Base-by-base conservation (phyloP, 2,113 vertebrate genomes). In the Zosterops borbonicus region DNA sequence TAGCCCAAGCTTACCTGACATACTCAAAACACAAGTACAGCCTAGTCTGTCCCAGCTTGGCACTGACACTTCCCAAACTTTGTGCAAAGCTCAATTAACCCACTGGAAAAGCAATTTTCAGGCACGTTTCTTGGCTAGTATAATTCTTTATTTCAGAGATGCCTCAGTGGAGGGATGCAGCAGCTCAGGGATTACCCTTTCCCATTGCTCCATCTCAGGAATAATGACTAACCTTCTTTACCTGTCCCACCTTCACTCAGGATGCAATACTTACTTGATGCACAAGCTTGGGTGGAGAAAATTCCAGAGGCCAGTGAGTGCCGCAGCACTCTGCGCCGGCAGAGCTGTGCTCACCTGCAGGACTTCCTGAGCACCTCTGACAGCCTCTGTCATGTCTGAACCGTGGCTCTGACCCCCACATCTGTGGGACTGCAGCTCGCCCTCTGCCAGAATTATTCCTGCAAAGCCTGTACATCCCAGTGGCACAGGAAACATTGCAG, bases 241-340 rank as follows among this genome's bases (percentile, higher is more conserved):
- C 53, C 50, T 64, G 20, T 94, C 22, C 63, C 33, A 5, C 49
- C 75, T 63, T 33, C 59, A 4, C 58, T 27, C 90, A 98, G 97
- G 58, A 94, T 96, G 87, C 97, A 96, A 41, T 98, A 98, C 69
- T 25, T 98, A 24, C 95, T 98, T 14, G 91, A 97, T 63, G 94
- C 83, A 29, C 94, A 97, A 69, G 14, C 96, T 78, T 98, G 98
- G 98, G 68, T 98, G 20, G 98, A 98, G 88, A 96, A 97, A 80
- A 95, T 98, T 13, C 98, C 98, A 3, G 93, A 91, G 0, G 31
- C 6, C 11, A 93, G 4, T 0, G 95, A 95, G 63, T 98, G 98
- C 89, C 95, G 24, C 47, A 88, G 78, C 59, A 97, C 96, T 9
- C 85, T 55, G 67, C 97, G 47, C 56, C 91, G 95, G 19, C 33